Conservation (phyloP, 1,140 invertebrate genomes). For the Pseudomyrmex pallidus region DNA sequence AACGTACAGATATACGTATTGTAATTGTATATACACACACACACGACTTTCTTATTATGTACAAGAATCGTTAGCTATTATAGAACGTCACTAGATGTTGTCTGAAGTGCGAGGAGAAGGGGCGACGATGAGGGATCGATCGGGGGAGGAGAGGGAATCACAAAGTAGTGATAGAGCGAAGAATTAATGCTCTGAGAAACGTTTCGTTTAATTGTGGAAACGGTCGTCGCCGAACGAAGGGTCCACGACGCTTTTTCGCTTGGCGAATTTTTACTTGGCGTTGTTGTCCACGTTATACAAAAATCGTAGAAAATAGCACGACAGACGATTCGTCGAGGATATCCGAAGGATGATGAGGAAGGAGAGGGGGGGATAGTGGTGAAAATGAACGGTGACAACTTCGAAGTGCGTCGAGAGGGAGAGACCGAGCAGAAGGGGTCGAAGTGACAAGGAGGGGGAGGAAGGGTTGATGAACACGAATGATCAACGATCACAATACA, state of each 20-base stretch:
- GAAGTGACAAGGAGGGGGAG: neutral
- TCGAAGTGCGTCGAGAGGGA: neutral
- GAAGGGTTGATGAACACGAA: constrained; percentile 18
- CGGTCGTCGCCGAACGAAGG: neutral
- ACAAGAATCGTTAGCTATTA: constrained; percentile 63
- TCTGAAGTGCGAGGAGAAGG: constrained; percentile 30
- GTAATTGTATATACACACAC: constrained; percentile 77
- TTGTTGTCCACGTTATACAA: neutral
- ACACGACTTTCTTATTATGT: constrained; percentile 74
- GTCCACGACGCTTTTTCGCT: constrained; percentile 8
- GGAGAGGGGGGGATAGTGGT: neutral
- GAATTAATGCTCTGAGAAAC: neutral
- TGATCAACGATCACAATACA: constrained; percentile 21
- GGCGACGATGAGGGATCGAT: neutral
- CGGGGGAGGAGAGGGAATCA: too few relatives aligned
- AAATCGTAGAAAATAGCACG: constrained; percentile 34
- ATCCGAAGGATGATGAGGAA: neutral
- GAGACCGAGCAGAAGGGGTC: neutral
- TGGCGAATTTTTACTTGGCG: neutral
- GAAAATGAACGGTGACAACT: constrained; percentile 9
- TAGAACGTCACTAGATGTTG: constrained; percentile 25
- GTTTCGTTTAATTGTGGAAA: constrained; percentile 10
- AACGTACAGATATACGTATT: constrained; percentile 73
- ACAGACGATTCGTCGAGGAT: neutral
- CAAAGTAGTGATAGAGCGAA: neutral